phyloP scores from a whole-genome alignment of 1,140 invertebrate species.

The Pomacea maculata region DNA sequence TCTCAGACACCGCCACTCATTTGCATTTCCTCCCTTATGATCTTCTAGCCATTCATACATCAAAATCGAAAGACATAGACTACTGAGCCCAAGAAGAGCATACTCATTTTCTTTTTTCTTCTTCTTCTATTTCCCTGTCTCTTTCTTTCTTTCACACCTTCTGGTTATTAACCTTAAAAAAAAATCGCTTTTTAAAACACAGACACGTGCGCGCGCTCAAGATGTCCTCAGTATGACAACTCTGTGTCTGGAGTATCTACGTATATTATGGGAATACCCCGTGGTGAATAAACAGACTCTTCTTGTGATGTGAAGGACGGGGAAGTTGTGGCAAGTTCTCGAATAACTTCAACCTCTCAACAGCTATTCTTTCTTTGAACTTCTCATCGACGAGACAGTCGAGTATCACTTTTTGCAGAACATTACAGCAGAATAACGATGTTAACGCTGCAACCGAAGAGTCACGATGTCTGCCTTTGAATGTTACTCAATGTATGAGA shows the following conservation, averaged over 20 bases:
- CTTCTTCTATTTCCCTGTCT: not conserved
- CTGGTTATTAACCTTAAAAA: not conserved
- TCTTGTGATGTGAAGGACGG: not conserved
- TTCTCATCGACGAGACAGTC: no score
- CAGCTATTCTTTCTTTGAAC: no score
- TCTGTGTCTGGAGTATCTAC: no score
- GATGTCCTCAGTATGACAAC: not conserved
- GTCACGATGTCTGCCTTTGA: no score
- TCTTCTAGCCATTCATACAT: no score
- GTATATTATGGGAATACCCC: not conserved
- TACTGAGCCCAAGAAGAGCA: no score
- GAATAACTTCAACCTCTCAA: not conserved
- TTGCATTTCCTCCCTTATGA: no score
- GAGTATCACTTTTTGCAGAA: no score
- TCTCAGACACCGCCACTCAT: not conserved
- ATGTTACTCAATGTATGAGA: no score
- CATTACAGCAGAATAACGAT: no score
- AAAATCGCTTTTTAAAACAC: not conserved
- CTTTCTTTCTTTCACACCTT: slow-evolving; percentile 3
- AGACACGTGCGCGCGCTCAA: not conserved
- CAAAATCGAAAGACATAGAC: no score
- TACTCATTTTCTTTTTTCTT: not conserved
- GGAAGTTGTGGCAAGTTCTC: not conserved
- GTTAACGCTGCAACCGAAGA: no score
- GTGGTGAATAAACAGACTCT: not conserved